Evolutionary conservation across 2,797 vertebrate genomes (phyloP), one percentile per base, ranked within the genome.

Genomic region (Gouania willdenowi): DNA sequence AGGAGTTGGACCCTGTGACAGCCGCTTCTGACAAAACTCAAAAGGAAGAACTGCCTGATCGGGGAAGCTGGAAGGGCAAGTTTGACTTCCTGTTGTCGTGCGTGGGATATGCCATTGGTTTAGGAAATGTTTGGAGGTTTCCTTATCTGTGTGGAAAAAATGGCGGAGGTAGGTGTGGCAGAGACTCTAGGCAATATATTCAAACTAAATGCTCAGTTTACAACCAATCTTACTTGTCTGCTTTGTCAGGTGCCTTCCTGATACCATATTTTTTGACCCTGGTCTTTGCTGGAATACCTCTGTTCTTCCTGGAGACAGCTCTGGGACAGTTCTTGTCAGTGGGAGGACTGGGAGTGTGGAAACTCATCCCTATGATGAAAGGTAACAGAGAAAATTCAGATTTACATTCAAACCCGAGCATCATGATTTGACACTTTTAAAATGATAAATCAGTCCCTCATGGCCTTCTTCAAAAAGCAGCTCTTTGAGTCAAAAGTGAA

Each of bases 61-160:
- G 94, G 52, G 93, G 93, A 1, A 84, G 90, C 52, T 96, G 93
- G 94, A 94, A 96, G 66, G 94, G 94, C n/a, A 92, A 79, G 58
- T 95, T 95, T 60, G 94, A 96, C 63, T 96, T 96, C 72, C 66
- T 96, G 52, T 77, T 96, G 46, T 96, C 94, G 4, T 96, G 94
- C 1, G 86, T 95, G 26, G 94, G 93, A 21, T 96, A 94, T 0
- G 94, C 94, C 33, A 95, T 94, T 0, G 93, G 93, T 2, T 78
- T 96, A 23, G 94, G 94, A 43, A 95, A 95, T 0, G 93, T 96
- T 28, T 96, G 94, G 94, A 88, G 93, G 55, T 96, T 96, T 56
- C 94, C 94, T 0, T 96, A 96, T 55, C 89, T 96, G 47, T 96
- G 94, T 2, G 94, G 94, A 56, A 96, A 95, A 74, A 96, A 95